Evolutionary conservation across 2,113 vertebrate species (phyloP).

Genomic region (Phasianus colchicus): DNA sequence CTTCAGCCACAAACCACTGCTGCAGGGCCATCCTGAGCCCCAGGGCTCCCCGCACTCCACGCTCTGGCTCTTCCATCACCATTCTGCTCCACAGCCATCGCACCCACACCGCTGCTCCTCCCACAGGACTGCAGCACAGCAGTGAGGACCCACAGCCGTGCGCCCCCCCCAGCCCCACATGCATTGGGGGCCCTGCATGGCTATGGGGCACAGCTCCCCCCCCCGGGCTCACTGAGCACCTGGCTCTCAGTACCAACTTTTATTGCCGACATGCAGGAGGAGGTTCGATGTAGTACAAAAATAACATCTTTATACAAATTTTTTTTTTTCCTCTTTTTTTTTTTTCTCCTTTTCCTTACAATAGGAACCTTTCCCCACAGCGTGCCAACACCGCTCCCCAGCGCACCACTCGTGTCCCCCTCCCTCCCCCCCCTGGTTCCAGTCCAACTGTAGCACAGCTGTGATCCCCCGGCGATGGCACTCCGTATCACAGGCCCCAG

Average conservation of each 20-base stretch:
- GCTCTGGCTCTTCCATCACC: no score
- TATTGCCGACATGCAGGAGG: constrained; percentile 99
- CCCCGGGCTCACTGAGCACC: neutral
- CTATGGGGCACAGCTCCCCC: neutral
- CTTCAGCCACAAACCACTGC: no score
- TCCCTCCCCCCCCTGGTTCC: neutral
- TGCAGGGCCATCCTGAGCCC: no score
- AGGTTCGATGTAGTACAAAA: constrained; percentile 97
- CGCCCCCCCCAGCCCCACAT: accelerated
- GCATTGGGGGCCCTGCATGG: no score
- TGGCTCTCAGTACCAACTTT: constrained; percentile 85
- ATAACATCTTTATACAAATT: constrained; percentile 98
- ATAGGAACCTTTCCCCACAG: constrained; percentile 80
- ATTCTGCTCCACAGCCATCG: no score
- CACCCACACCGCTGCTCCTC: no score
- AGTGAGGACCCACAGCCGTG: no score
- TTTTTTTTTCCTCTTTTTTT: constrained; percentile 82
- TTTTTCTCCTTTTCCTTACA: constrained; percentile 86
- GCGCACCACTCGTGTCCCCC: neutral
- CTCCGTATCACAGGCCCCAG: neutral
- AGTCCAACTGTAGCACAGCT: constrained; percentile 38
- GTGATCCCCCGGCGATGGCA: neutral
- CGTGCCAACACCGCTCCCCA: constrained; percentile 44
- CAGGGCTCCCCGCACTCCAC: no score
- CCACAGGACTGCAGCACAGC: no score